These are phyloP conservation scores for Drosophila kohkoa DNA, from an alignment of 1,140 invertebrate genomes.

Conservation along the genomic window DNA sequence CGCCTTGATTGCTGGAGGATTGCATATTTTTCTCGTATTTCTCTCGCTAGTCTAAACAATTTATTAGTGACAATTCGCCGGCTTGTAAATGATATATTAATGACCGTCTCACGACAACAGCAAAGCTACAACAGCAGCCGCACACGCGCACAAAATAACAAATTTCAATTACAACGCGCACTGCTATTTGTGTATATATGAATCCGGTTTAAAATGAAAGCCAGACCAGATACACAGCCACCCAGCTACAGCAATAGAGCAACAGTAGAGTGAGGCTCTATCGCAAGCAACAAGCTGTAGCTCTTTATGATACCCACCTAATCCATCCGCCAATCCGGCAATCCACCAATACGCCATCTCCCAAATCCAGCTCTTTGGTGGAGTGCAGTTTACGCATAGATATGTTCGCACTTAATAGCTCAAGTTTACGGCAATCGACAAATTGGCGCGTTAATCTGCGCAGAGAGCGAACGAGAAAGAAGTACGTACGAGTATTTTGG, in stretches of 20 bases:
- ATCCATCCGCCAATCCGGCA: slow-evolving; percentile 11
- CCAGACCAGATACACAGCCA: slow-evolving; percentile 39
- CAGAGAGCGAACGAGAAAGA: slow-evolving; percentile 22
- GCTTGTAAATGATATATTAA: slow-evolving; percentile 83
- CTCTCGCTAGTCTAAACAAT: slow-evolving; percentile 61
- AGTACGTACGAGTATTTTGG: not conserved
- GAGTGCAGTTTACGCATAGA: slow-evolving; percentile 58
- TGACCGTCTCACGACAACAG: slow-evolving; percentile 61
- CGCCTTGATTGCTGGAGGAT: slow-evolving; percentile 16
- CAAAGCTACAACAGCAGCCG: slow-evolving; percentile 37
- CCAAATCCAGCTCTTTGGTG: slow-evolving; percentile 21
- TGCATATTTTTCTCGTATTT: slow-evolving; percentile 36
- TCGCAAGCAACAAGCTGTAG: not conserved
- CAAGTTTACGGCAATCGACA: slow-evolving; percentile 81
- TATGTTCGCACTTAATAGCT: slow-evolving; percentile 83
- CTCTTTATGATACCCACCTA: slow-evolving; percentile 40
- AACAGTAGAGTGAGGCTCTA: not conserved
- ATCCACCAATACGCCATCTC: not conserved
- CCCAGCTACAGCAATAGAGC: slow-evolving; percentile 12
- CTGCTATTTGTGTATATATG: slow-evolving; percentile 18
- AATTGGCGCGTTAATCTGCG: slow-evolving; percentile 75
- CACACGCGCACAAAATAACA: slow-evolving; percentile 76
- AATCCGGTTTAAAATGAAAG: slow-evolving; percentile 80
- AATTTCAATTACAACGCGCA: slow-evolving; percentile 68
- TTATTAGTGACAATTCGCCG: slow-evolving; percentile 76